Base-by-base conservation (phyloP, 1,140 invertebrate genomes). In the Drosophila sechellia region DNA sequence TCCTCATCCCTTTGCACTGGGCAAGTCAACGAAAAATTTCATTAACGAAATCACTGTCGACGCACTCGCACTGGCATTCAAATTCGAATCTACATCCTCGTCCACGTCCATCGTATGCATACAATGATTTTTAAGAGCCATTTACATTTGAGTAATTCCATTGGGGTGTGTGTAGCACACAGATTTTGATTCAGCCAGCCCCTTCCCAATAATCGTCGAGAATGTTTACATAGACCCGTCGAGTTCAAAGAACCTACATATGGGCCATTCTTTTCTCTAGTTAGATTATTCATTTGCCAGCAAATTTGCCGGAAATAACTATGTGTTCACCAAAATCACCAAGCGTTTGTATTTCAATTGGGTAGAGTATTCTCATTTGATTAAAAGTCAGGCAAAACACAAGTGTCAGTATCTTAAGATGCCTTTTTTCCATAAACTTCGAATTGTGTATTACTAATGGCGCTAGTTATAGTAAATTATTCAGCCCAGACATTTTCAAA, bases 1-100 rank as follows among this genome's bases (percentile, higher is more conserved):
- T 63, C 48, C 69, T 63, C 48, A 43, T 40, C 37, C 48, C 49
- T 17, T 43, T 8, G 35, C 8, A 45, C 22, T 39, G 11, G 11
- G 15, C 15, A 52, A 31, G 56, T 46, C 45, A 40, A 49, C 66
- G 48, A 69, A 78, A 78, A 79, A 69, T 83, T 83, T 83, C 80
- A 83, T 79, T 83, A 83, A 79, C 81, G 54, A 79, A 61, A 79
- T 72, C 71, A 73, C 57, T 73, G 70, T 22, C 68, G 48, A 52
- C 68, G 50, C 53, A 59, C 50, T 34, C 68, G 50, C 53, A 58
- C 39, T 22, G 22, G 39, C 37, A 53, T 40, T 50, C 63, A 49
- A 39, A 66, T 49, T 45, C 34, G 31, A 64, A 48, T 65, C 58
- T 13, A 61, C 61, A 61, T 35, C 34, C 61, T 46, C 20, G 20